Percentiles rank a stretch among this genome's conserved stretches.
phyloP scores from a whole-genome alignment of 1,140 invertebrate genomes.

The Drosophila sucinea region DNA sequence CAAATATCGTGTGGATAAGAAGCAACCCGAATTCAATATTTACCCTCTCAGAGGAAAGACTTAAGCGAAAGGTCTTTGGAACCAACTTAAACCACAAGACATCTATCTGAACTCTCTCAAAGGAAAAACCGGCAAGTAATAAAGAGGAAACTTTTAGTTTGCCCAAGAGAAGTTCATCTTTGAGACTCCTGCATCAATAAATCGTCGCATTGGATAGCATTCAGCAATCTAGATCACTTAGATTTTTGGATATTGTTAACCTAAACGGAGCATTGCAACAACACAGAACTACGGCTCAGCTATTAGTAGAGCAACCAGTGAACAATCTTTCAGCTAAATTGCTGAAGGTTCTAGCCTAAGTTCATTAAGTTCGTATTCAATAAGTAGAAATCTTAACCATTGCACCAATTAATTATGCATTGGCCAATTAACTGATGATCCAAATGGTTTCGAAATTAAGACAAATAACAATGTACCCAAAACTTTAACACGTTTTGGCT shows the following conservation, averaged over 20 bases:
- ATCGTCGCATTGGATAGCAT: constrained; percentile 31
- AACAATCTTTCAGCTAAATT: constrained; percentile 59
- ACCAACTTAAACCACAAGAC: too few relatives aligned
- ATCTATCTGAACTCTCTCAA: too few relatives aligned
- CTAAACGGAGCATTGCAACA: not conserved
- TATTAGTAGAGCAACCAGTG: constrained; percentile 45
- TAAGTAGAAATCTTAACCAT: not conserved
- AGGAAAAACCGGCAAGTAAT: too few relatives aligned
- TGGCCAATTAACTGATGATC: constrained; percentile 4
- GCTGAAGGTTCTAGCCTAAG: constrained; percentile 60
- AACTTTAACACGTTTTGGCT: not conserved
- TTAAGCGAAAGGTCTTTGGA: not conserved
- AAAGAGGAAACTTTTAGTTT: too few relatives aligned
- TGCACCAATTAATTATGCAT: not conserved
- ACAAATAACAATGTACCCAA: not conserved
- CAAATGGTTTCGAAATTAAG: constrained; percentile 10
- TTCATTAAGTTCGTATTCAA: not conserved
- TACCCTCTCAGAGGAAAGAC: not conserved
- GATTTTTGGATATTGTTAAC: constrained; percentile 1
- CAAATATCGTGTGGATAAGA: not conserved
- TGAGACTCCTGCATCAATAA: not conserved
- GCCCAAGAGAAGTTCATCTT: too few relatives aligned
- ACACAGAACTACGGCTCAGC: constrained; percentile 16
- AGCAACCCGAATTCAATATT: not conserved
- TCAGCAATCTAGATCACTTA: not conserved